Evolutionary conservation across 2,113 vertebrate species (phyloP), one percentile per base, ranked within the genome.

Genomic region (Cairina moschata): DNA sequence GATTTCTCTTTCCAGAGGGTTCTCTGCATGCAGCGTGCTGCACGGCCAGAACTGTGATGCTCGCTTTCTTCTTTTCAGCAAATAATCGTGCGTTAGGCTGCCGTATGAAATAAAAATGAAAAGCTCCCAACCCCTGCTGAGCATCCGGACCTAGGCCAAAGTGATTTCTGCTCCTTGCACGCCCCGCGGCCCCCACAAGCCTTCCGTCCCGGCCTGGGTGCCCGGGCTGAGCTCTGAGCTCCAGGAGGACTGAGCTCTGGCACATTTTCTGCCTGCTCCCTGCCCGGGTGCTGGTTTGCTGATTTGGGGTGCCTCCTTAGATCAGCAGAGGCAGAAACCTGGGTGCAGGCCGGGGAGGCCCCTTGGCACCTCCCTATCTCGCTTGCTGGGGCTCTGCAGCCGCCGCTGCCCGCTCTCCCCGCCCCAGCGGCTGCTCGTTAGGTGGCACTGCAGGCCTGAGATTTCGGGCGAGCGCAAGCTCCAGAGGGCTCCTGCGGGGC

Each of bases 391-490:
- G n/a, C 21, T 65, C 58, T 1, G 4, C 36, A 11, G 40, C 54
- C 29, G 28, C 62, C 44, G 4, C 17, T 26, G 36, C 62, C 38
- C 40, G 38, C 36, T 40, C 28, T 9, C 40, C 38, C 11, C 28
- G 10, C 12, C 62, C 38, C 36, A 40, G 38, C 36, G 36, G 26
- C 28, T 40, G 62, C 36, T 65, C 97, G 93, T 94, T 97, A 97
- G 97, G 86, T 97, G 97, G 96, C 95, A 94, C 89, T 95, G 29
- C 82, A 93, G 36, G 74, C 65, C 80, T 93, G 77, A 67, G 60
- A 60, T 88, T 96, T 31, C 63, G 1, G 66, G 34, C 3, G 4
- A 86, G 23, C 9, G 3, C 36, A 0, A 32, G 32, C 75, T 86
- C 54, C 81, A 86, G 77, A 78, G 72, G 91, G 59, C 82, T 86